phyloP scores from a whole-genome alignment of 2,797 vertebrate species.

The Epinephelus coioides region DNA sequence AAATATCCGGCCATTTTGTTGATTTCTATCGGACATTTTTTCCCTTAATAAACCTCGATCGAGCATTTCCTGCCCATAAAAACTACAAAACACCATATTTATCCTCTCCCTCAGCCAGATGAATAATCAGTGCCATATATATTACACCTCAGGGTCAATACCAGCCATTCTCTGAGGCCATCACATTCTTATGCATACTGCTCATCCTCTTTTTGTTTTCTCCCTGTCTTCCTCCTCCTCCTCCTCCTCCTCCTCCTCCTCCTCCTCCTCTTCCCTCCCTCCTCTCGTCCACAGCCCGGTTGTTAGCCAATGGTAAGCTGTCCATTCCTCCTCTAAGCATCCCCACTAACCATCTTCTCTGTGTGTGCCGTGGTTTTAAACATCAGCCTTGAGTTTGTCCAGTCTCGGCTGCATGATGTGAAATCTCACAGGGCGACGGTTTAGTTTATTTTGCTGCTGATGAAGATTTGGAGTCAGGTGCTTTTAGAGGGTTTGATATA shows the following conservation, averaged over 20 bases:
- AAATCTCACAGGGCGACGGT: constrained; percentile 2
- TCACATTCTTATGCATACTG: constrained; percentile 44
- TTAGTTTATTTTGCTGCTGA: constrained; percentile 19
- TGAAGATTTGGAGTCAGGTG: background rate
- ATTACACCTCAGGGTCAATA: constrained; percentile 52
- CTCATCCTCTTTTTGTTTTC: constrained; percentile 56
- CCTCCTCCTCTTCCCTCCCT: constrained; percentile 12
- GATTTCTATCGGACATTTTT: constrained; percentile 33
- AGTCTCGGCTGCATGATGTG: constrained; percentile 13
- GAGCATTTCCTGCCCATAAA: constrained; percentile 26
- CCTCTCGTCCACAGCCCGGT: constrained; percentile 85
- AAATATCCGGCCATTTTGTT: constrained; percentile 29
- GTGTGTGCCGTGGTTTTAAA: constrained; percentile 22
- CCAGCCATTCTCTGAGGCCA: constrained; percentile 32
- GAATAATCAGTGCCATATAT: constrained; percentile 36
- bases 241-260: background rate
- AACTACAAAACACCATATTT: constrained; percentile 23
- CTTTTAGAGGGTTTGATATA: constrained; percentile 6
- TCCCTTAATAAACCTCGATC: constrained; percentile 42
- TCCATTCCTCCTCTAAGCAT: constrained; percentile 38
- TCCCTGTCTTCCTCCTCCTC: constrained; percentile 27
- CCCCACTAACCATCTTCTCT: constrained; percentile 43
- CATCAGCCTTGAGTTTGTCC: background rate
- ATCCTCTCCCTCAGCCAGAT: constrained; percentile 24
- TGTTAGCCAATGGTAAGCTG: constrained; percentile 93